Base-by-base conservation (phyloP, 2,113 vertebrate genomes). In the Leucopternis melanops region DNA sequence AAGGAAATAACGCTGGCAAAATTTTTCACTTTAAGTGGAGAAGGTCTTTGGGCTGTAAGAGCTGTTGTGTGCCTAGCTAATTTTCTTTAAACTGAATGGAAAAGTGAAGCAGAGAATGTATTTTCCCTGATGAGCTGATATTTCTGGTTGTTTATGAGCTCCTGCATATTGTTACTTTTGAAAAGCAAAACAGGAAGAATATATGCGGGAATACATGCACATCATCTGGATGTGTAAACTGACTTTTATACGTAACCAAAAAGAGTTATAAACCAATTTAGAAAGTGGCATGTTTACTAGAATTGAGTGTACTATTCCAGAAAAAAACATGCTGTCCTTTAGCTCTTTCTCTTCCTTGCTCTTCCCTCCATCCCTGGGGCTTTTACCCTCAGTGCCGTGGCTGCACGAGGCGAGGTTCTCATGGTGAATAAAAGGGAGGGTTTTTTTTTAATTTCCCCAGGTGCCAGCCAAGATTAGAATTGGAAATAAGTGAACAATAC, bases 41-140 rank as follows among this genome's bases (percentile, higher is more conserved):
- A 72, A 92, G 67, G 58, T 84, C 45, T 88, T 23, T 58, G 57
- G 63, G 82, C 59, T 94, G 36, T 58, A 85, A 71, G 90, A 66
- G 77, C 80, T 95, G 58, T 90, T 93, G 82, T 84, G 81, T 75
- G 80, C 19, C 71, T 89, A 93, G 71, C 67, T 89, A 61, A 57
- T 83, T 91, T 97, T 69, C 86, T 92, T 78, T 65, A 63, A 71
- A 34, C 40, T 38, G 58, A 72, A n/a, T 44, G 59, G 71, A 69
- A 36, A 34, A 50, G 62, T 21, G 13, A 13, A 81, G 66, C 81
- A 67, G 71, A 67, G 70, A 44, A 57, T 79, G 69, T 25, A 0
- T 91, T 97, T 91, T 95, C 91, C 79, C 92, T 73, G 25, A 36
- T 25, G 93, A 79, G 77, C 49, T 96, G 89, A 8, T 93, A 62